Conservation (phyloP, 2,888 invertebrate genomes). For the Ornithoptera priamus region DNA sequence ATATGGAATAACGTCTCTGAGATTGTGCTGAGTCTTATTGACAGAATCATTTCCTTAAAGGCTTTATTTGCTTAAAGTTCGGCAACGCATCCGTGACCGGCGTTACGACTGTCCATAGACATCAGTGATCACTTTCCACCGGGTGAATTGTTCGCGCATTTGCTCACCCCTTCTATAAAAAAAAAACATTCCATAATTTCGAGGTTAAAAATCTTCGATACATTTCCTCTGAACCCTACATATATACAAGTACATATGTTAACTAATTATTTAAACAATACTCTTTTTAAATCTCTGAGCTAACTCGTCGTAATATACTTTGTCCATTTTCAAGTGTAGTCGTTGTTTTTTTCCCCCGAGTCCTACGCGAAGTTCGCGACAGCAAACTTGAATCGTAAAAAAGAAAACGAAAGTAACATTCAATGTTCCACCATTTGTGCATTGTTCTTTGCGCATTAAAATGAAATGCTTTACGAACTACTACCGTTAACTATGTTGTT, state of each 20-base stretch:
- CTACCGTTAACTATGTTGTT: neutral
- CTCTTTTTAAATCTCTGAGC: too few relatives aligned
- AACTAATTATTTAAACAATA: neutral
- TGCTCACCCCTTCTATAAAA: too few relatives aligned
- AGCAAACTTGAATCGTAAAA: conserved; percentile 42
- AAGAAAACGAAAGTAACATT: conserved; percentile 65
- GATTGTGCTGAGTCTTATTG: too few relatives aligned
- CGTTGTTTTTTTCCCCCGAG: conserved; percentile 52
- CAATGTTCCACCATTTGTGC: conserved; percentile 42
- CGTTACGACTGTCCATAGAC: too few relatives aligned
- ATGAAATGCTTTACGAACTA: conserved; percentile 9
- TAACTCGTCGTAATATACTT: conserved; percentile 46
- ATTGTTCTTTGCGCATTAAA: conserved; percentile 14
- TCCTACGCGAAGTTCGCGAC: conserved; percentile 47
- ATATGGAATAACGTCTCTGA: conserved; percentile 32
- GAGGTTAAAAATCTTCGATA: too few relatives aligned
- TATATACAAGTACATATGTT: too few relatives aligned
- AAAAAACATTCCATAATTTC: neutral
- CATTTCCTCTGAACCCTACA: too few relatives aligned
- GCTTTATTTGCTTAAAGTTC: too few relatives aligned
- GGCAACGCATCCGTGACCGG: too few relatives aligned
- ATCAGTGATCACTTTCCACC: too few relatives aligned
- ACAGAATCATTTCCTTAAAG: too few relatives aligned
- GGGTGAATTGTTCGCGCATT: too few relatives aligned
- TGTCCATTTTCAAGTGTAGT: conserved; percentile 61